Evolutionary conservation across 2,797 vertebrate genomes (phyloP), one percentile per base, ranked within the genome.

Genomic region (Chromis chromis): DNA sequence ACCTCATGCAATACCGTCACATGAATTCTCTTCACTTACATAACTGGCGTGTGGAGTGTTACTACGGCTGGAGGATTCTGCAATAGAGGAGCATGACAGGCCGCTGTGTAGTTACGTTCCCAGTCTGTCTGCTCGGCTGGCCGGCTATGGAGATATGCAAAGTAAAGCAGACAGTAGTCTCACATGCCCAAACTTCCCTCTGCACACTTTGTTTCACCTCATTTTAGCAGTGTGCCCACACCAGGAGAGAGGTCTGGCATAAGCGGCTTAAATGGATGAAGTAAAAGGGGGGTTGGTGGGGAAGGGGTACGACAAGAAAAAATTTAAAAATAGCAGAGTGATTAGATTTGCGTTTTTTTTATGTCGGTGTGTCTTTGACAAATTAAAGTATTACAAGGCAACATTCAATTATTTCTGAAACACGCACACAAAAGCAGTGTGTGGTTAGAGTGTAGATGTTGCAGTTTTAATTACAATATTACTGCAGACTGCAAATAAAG

Each of bases 91-190:
- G 70, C 42, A 27, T 61, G 68, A 82, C 66, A 55, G 68, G 48
- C 53, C 53, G 12, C 61, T 27, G 68, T 22, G 79, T 53, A 24
- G 70, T 69, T n/a, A 54, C 57, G 73, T 74, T 76, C 73, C 57
- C 70, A 31, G 76, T 46, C 79, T 53, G 78, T 81, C 77, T 84
- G 86, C 61, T 68, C 36, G 70, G 59, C 69, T 85, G 79, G 69
- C 57, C 66, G 78, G 65, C 77, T 65, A 59, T 70, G 70, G 16
- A 74, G 62, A 77, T 44, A 76, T 79, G 81, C 64, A 81, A 70
- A 86, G 86, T 88, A 86, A 87, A 88, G 89, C 72, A 86, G 82
- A 78, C 83, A 74, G 78, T 44, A 63, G 83, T 82, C 87, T 84
- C 72, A 48, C 81, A 69, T 31, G 59, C 65, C 67, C 73, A 56